These are phyloP conservation scores for Toxotes jaculatrix DNA, from an alignment of 2,113 vertebrate species.

Conservation along the genomic window DNA sequence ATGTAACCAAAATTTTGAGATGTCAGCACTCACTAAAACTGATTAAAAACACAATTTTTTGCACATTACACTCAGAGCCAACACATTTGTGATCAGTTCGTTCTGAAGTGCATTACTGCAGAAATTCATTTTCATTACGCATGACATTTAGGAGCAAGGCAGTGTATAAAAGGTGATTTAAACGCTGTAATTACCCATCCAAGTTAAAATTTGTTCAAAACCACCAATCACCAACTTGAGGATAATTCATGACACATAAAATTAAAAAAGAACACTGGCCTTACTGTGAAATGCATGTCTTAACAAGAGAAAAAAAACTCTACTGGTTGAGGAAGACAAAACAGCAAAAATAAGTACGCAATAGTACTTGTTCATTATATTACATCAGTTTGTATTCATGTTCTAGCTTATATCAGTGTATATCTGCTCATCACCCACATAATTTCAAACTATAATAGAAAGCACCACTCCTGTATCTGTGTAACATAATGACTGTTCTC, in stretches of 20 bases:
- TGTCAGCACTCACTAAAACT: not conserved
- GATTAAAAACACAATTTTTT: not conserved
- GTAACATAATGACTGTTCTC: constrained; percentile 47
- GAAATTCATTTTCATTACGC: not conserved
- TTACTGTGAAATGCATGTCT: constrained; percentile 14
- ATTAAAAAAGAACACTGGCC: constrained; percentile 55
- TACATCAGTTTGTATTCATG: constrained; percentile 54
- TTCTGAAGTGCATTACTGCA: constrained; percentile 5
- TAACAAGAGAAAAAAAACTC: constrained; percentile 18
- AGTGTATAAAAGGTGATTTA: constrained; percentile 42
- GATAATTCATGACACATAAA: constrained; percentile 3
- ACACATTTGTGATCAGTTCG: constrained; percentile 15
- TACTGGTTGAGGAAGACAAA: constrained; percentile 35
- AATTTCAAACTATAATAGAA: constrained; percentile 60
- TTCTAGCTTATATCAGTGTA: constrained; percentile 80
- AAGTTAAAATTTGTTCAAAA: constrained; percentile 18
- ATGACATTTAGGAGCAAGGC: constrained; percentile 50
- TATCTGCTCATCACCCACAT: constrained; percentile 49
- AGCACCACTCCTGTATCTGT: constrained; percentile 54
- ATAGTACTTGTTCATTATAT: constrained; percentile 53
- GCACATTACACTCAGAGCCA: not conserved
- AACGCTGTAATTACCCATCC: not conserved
- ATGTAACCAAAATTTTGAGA: not conserved
- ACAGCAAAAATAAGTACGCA: constrained; percentile 44
- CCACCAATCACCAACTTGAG: constrained; percentile 21